Conservation (phyloP, 2,888 invertebrate genomes). For the Bellardia pandia region DNA sequence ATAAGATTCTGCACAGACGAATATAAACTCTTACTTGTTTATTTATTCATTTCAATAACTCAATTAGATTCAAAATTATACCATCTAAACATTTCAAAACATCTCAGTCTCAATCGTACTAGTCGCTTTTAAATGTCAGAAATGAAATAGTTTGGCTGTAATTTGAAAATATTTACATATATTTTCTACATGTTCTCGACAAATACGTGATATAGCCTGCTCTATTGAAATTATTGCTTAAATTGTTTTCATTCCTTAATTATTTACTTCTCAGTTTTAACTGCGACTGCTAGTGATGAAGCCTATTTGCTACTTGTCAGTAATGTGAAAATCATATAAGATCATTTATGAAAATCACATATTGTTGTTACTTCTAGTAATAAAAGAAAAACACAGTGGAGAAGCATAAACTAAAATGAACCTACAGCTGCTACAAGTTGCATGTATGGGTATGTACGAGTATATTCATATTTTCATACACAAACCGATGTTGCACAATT, state of each 20-base stretch:
- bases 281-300: neutral
- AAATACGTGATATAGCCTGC: too few relatives aligned
- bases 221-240: neutral
- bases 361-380: neutral
- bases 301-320: neutral
- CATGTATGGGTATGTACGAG: too few relatives aligned
- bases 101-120: too few relatives aligned
- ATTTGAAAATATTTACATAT: too few relatives aligned
- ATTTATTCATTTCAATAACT: too few relatives aligned
- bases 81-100: too few relatives aligned
- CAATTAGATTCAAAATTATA: too few relatives aligned
- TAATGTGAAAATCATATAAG: constrained; percentile 25
- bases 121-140: too few relatives aligned
- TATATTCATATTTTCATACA: neutral
- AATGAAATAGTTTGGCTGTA: too few relatives aligned
- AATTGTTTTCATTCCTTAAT: neutral
- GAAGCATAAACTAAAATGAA: constrained; percentile 17
- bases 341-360: constrained; percentile 23
- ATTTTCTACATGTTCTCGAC: too few relatives aligned
- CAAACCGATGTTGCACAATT: constrained; percentile 16
- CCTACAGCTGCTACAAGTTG: neutral
- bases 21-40: too few relatives aligned
- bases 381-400: neutral
- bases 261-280: neutral
- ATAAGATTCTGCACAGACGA: too few relatives aligned